Base-by-base conservation (phyloP, 1,140 invertebrate species). In the Magallana angulata region DNA sequence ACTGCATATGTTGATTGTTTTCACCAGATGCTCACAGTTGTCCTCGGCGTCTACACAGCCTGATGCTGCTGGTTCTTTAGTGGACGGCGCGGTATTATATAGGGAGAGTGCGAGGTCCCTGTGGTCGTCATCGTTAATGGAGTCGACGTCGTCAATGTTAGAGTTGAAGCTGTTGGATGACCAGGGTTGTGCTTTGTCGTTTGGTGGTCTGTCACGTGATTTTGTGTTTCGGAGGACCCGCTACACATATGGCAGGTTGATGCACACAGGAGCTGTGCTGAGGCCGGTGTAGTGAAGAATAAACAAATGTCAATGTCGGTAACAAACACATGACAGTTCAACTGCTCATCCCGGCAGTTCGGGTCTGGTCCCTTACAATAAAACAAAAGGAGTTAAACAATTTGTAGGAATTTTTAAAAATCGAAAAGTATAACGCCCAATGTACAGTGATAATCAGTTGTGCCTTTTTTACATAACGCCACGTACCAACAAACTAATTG, bases 251-350 rank as follows among this genome's bases (percentile, higher is more conserved):
- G n/a, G 11, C 82, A 84, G 16, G 82, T 84, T 1, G 82, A 84
- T 14, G 82, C 57, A 60, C 82, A 84, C 9, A 84, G 24, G 30
- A 84, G 58, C n/a, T 57, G 59, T 1, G 82, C 82, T 4, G 57
- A 57, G 18, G 58, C 82, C 11, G 82, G 59, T 24, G 18, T 24
- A 24, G 18, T 24, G 18, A 24, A 24, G 18, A 24, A 24, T 24
- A 57, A 60, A 84, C 59, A 84, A 24, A 84, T 84, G 56, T 84
- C 57, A 18, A 84, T 84, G 30, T 84, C 82, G 57, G 14, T 56
- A 16, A 84, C 82, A 8, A 84, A n/a, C 57, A 84, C 82, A 3
- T 84, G 82, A 36, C 82, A 84, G n/a, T 59, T 60, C 24, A 62
- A 16, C 14, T 84, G 82, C 3, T 24, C 57, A 60, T 84, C 82